Conservation (phyloP, 2,113 vertebrate species). For the Megaceryle maxima region DNA sequence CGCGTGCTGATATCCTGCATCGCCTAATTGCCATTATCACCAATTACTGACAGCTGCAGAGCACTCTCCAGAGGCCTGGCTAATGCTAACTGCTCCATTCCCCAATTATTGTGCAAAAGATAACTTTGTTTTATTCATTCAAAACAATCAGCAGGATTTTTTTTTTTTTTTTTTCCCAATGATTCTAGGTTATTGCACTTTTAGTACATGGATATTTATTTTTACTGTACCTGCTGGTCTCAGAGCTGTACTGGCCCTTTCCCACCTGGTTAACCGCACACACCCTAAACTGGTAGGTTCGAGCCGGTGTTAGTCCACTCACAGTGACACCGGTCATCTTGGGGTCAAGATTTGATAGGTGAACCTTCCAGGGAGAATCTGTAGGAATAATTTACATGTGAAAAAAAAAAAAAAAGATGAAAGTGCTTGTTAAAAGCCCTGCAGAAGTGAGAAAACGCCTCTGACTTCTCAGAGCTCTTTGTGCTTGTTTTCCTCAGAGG, state of each 20-base stretch:
- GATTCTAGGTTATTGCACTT: too few relatives aligned
- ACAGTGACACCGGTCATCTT: constrained; percentile 79
- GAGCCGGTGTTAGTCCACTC: constrained; percentile 89
- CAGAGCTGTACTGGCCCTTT: constrained; percentile 89
- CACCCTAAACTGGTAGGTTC: constrained; percentile 94
- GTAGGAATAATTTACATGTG: not conserved
- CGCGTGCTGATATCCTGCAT: not conserved
- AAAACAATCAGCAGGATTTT: not conserved
- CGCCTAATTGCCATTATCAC: not conserved
- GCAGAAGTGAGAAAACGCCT: not conserved
- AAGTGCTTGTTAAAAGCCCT: not conserved
- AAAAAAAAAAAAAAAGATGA: not conserved
- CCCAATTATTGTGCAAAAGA: not conserved
- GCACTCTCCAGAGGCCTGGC: not conserved
- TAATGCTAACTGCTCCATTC: not conserved
- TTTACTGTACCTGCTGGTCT: constrained; percentile 86
- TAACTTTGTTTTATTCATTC: not conserved
- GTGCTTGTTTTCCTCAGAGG: not conserved
- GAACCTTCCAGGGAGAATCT: constrained; percentile 97
- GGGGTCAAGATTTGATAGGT: constrained; percentile 85
- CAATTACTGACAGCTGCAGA: not conserved
- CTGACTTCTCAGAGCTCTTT: not conserved
- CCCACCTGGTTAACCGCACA: constrained; percentile 95
- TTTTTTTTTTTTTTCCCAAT: not conserved
- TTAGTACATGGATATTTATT: fast-evolving